Percentiles rank a stretch among this genome's conserved stretches.
Conservation (phyloP, 2,797 vertebrate genomes). For the Trachops cirrhosus region DNA sequence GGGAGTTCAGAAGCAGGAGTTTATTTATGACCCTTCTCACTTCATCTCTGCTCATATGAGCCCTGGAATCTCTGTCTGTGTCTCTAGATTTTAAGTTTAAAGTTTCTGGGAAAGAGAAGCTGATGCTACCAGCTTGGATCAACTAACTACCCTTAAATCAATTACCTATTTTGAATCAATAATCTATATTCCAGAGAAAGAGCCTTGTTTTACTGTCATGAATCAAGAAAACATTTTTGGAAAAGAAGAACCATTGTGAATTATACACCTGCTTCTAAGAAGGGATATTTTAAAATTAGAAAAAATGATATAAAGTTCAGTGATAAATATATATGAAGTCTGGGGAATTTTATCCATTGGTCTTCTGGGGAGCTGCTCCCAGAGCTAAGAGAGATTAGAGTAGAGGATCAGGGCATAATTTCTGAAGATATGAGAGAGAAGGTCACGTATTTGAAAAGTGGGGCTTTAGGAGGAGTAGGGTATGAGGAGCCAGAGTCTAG, state of each 20-base stretch:
- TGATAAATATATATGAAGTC: not conserved
- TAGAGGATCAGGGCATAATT: not conserved
- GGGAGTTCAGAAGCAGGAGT: not conserved
- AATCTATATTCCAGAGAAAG: not conserved
- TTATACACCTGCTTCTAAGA: not conserved
- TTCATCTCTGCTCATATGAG: not conserved
- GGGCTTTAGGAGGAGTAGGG: not conserved
- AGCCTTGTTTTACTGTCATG: not conserved
- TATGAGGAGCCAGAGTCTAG: not conserved
- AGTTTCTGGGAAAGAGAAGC: not conserved
- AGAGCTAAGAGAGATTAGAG: not conserved
- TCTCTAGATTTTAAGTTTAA: not conserved
- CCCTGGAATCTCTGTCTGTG: not conserved
- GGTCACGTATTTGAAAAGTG: not conserved
- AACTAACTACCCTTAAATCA: not conserved
- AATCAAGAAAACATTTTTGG: not conserved
- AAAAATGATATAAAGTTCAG: not conserved
- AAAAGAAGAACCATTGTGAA: not conserved
- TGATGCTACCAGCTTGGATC: not conserved
- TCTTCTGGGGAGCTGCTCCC: not conserved
- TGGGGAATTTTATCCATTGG: not conserved
- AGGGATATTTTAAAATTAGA: not conserved
- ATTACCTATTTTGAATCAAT: not conserved
- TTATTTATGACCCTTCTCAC: not conserved
- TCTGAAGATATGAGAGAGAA: not conserved